Base-by-base conservation (phyloP, 2,888 invertebrate genomes). In the Idaea aversata region DNA sequence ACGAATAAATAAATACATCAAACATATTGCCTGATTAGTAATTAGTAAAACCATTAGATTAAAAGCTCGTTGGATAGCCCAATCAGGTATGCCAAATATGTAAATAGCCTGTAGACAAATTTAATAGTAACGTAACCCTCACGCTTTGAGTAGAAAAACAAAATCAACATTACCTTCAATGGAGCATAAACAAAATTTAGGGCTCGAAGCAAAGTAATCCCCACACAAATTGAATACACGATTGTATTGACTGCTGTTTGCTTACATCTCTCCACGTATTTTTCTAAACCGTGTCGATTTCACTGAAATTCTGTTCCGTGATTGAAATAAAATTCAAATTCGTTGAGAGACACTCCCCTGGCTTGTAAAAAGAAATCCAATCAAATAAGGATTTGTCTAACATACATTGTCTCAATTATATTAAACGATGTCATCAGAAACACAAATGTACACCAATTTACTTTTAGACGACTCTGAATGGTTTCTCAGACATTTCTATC, bases 301-400 rank as follows among this genome's bases (percentile, higher is more conserved):
- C 84, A 88, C 81, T 84, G 81, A 83, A 84, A 86, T 85, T 78
- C 79, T 78, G 74, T 78, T 75, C 74, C 78, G 81, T 79, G 80
- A 86, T 85, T 83, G 82, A 78, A 85, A 88, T 87, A 88, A 87
- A 87, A 89, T 88, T 89, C 85, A 86, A 89, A 88, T 88, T 84
- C 73, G 76, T 72, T 69, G 78, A 79, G 76, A 77, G 75, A 70
- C 77, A 76, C 75, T 76, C 71, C 78, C 79, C 71, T 47, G 70
- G 78, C 78, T 80, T 84, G 81, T 79, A 81, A 79, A 80, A 77
- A 76, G 81, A 82, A 82, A 87, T 88, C 86, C 86, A 88, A 88
- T 88, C 88, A 88, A 85, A 82, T 80, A 79, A 78, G 85, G 85
- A 86, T 86, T 83, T 81, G 72, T 78, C 79, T 77, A 25, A 81